Percentiles rank a stretch among this genome's conserved stretches.
These are phyloP conservation scores for Neodiprion pinetum DNA, from an alignment of 1,140 invertebrate genomes.

Conservation along the genomic window DNA sequence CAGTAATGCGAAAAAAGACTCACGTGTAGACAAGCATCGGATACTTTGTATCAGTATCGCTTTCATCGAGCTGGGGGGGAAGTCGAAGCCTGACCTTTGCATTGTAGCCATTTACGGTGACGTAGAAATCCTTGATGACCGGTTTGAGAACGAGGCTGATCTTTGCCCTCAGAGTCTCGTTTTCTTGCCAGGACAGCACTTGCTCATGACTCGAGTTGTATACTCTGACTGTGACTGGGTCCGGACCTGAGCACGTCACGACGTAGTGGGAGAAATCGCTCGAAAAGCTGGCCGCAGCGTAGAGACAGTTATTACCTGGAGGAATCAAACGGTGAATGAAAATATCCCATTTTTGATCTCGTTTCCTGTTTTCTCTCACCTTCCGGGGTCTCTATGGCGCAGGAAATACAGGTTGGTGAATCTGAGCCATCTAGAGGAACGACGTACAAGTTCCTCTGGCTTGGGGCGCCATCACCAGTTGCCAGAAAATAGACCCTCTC, in stretches of 20 bases:
- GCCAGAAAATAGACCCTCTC: slow-evolving; percentile 60
- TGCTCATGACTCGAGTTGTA: slow-evolving; percentile 34
- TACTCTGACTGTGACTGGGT: slow-evolving; percentile 47
- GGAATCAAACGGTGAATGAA: too few relatives aligned
- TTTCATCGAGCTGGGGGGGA: slow-evolving; percentile 58
- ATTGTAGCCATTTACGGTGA: slow-evolving; percentile 65
- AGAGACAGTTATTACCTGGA: slow-evolving; percentile 64
- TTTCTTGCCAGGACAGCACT: slow-evolving; percentile 68
- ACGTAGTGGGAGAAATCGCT: slow-evolving; percentile 68
- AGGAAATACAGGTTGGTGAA: slow-evolving; percentile 53
- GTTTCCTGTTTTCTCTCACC: slow-evolving; percentile 37
- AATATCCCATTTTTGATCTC: too few relatives aligned
- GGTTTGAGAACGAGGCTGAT: slow-evolving; percentile 67
- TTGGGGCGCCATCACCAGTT: slow-evolving; percentile 54
- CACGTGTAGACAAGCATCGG: slow-evolving; percentile 52
- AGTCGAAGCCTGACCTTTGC: slow-evolving; percentile 56
- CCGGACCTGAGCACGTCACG: slow-evolving; percentile 74
- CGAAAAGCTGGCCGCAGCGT: slow-evolving; percentile 73
- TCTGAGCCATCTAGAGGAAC: slow-evolving; percentile 49
- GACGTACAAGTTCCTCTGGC: slow-evolving; percentile 61
- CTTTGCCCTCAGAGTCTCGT: slow-evolving; percentile 60
- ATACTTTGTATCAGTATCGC: slow-evolving; percentile 39
- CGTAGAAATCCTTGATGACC: slow-evolving; percentile 64
- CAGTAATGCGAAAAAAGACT: slow-evolving; percentile 29
- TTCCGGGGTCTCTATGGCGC: slow-evolving; percentile 54